Evolutionary conservation across 2,113 vertebrate genomes (phyloP).

Genomic region (Thoracochromis brauschi): DNA sequence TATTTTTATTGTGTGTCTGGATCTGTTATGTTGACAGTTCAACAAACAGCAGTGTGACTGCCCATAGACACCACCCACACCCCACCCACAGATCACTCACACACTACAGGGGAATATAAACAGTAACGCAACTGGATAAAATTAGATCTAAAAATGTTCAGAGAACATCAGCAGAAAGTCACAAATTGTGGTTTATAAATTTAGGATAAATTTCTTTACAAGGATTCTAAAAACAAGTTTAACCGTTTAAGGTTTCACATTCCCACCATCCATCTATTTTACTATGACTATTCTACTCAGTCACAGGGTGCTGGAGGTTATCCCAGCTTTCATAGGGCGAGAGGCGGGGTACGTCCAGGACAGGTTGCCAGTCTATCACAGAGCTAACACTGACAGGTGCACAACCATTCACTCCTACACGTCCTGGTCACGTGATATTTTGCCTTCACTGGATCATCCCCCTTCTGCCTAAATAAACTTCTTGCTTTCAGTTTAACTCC

Average conservation of each 20-base stretch:
- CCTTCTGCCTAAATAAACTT: background rate
- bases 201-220: background rate
- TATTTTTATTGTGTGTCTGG: background rate
- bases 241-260: background rate
- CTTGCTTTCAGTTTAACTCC: background rate
- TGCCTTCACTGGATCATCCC: background rate
- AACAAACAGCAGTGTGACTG: background rate
- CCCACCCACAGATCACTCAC: background rate
- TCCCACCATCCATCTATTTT: background rate
- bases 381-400: background rate
- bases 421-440: background rate
- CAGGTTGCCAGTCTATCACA: background rate
- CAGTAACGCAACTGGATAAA: background rate
- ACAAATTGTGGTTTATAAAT: background rate
- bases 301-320: background rate
- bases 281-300: background rate
- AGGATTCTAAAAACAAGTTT: background rate
- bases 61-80: background rate
- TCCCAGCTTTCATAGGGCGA: background rate
- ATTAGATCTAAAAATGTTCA: background rate
- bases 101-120: background rate
- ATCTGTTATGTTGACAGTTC: background rate
- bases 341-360: background rate
- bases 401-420: background rate
- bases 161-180: background rate